These are phyloP conservation scores for Dimorphilus gyrociliatus DNA, from an alignment of 2,888 invertebrate species.

Conservation along the genomic window DNA sequence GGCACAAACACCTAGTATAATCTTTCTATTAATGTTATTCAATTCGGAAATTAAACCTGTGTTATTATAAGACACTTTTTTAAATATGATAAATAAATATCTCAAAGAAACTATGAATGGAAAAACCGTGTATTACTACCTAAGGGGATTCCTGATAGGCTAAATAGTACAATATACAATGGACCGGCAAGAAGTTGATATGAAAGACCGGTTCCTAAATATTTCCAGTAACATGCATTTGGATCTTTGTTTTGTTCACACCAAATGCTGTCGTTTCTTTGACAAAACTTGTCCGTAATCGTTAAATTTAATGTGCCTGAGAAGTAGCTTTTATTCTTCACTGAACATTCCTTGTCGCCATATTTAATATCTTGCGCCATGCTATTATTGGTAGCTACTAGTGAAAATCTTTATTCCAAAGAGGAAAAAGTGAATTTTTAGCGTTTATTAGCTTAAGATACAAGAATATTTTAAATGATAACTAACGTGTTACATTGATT, in stretches of 20 bases:
- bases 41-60: constrained; percentile 7
- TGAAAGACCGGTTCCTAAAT: constrained; percentile 6
- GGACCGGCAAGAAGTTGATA: constrained; percentile 10
- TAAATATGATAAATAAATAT: too few relatives aligned
- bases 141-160: constrained; percentile 8
- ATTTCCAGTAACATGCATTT: constrained; percentile 7
- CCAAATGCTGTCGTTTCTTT: neutral
- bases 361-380: constrained; percentile 8
- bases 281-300: constrained; percentile 1
- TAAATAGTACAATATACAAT: constrained; percentile 8
- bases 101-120: too few relatives aligned
- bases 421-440: too few relatives aligned
- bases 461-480: too few relatives aligned
- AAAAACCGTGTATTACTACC: too few relatives aligned
- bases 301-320: too few relatives aligned
- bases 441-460: too few relatives aligned
- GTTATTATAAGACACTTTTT: neutral
- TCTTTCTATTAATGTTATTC: constrained; percentile 6
- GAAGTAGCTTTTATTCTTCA: too few relatives aligned
- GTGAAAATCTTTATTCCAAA: constrained; percentile 14
- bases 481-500: too few relatives aligned
- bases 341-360: constrained; percentile 7
- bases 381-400: constrained; percentile 7
- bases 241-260: neutral
- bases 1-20: constrained; percentile 4